Conservation (phyloP, 1,140 invertebrate genomes). For the Diplogasteroides magnus region DNA sequence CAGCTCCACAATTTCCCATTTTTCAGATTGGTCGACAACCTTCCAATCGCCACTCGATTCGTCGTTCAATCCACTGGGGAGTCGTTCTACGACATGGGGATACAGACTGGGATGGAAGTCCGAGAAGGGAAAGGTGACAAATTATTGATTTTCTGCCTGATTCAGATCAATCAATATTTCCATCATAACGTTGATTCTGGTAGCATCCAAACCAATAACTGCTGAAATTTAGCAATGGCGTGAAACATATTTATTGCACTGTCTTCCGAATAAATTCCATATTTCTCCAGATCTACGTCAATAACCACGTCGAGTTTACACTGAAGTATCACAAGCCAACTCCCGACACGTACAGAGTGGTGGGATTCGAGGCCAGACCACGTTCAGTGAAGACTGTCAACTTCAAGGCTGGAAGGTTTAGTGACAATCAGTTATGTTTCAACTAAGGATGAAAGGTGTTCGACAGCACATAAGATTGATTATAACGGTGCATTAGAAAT, state of each 20-base stretch:
- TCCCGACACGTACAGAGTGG: constrained; percentile 75
- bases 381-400: constrained; percentile 58
- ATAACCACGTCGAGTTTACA: constrained; percentile 86
- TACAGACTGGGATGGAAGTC: constrained; percentile 78
- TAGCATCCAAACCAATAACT: no score
- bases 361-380: constrained; percentile 90
- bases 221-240: no score
- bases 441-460: no score
- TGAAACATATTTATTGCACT: no score
- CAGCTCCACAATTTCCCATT: no score
- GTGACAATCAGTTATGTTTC: no score
- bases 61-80: constrained; percentile 70
- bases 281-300: constrained; percentile 71
- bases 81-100: constrained; percentile 81
- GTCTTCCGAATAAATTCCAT: no score
- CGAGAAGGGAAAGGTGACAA: constrained; percentile 59
- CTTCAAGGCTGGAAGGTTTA: no score
- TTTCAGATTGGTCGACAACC: constrained; percentile 89
- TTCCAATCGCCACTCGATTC: constrained; percentile 84
- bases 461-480: no score
- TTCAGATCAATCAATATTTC: neutral
- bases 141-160: no score
- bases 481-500: no score
- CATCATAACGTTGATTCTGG: constrained; percentile 24
- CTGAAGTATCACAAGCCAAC: constrained; percentile 75